phyloP scores from a whole-genome alignment of 2,113 vertebrate genomes.

The Thamnophis sirtalis region DNA sequence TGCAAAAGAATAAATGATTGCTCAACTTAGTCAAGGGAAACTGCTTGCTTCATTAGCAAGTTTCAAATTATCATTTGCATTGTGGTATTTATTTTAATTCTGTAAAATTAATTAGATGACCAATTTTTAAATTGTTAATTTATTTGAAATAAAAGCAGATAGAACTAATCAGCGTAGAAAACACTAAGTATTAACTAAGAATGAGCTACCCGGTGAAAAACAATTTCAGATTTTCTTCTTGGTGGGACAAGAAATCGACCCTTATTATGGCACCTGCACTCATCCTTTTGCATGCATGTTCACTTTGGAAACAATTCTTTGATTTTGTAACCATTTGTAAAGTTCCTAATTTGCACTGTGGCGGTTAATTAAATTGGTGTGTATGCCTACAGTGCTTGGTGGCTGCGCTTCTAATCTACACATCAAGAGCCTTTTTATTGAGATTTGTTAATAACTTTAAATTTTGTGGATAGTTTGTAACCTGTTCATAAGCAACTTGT shows the following conservation, averaged over 20 bases:
- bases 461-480: constrained; percentile 10
- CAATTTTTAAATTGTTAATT: constrained; percentile 1
- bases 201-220: constrained; percentile 21
- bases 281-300: constrained; percentile 33
- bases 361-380: constrained; percentile 13
- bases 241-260: constrained; percentile 8
- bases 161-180: not conserved
- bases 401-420: constrained; percentile 13
- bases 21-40: not conserved
- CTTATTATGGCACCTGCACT: constrained; percentile 15
- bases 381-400: not conserved
- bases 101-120: constrained; percentile 9
- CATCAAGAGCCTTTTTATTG: constrained; percentile 16
- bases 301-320: constrained; percentile 11
- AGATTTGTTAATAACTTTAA: constrained; percentile 40
- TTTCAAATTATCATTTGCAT: not conserved
- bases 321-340: constrained; percentile 17
- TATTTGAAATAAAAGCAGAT: not conserved
- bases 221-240: constrained; percentile 8
- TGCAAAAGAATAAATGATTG: not conserved
- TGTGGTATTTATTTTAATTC: constrained; percentile 16
- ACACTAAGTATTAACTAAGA: not conserved
- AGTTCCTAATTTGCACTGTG: constrained; percentile 8
- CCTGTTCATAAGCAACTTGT: constrained; percentile 22
- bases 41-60: not conserved